Evolutionary conservation across 92 coral and sea anemone genomes (phyloP), one percentile per base, ranked within the genome.

Genomic region (Siderastrea siderea): DNA sequence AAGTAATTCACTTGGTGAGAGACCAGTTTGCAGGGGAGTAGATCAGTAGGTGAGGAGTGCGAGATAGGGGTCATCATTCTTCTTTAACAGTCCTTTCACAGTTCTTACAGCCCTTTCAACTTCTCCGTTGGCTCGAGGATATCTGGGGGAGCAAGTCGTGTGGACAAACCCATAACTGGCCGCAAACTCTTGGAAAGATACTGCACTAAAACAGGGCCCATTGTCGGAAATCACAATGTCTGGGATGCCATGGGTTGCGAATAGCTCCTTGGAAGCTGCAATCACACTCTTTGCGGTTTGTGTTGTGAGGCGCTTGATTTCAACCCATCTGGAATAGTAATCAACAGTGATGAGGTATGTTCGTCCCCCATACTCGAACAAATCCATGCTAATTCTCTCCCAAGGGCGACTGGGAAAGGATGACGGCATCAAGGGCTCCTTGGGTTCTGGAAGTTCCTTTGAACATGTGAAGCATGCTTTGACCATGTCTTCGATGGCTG

Each of bases 281-380:
- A 83, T 68, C 7, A 84, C 89, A 4, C 53, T 44, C 48, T 63
- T 16, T 3, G 88, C 64, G 80, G 80, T 46, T 84, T 71, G 52
- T 52, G 73, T 45, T 16, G 45, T 26, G 1, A 79, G 79, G 74
- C 54, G 64, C 84, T 52, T 86, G 49, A 90, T 79, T 15, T 90
- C 91, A 4, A 90, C 51, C 93, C 93, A 86, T 77, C 94, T 87
- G 11, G 91, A 86, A 62, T 91, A 87, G 71, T 86, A 86, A 59
- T 91, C 91, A 19, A 82, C 87, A 8, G 81, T 80, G 6, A 90
- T 77, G 43, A 89, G 50, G 72, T 67, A 93, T 51, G 66, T 53
- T 69, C 75, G 75, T 26, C 90, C 89, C 14, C 83, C 50, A 13
- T 68, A 53, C 38, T 81, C 92, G 49, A 43, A 86, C 49, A 86